These are phyloP conservation scores for Ormyrus nitidulus DNA, from an alignment of 2,888 invertebrate species.

Conservation along the genomic window DNA sequence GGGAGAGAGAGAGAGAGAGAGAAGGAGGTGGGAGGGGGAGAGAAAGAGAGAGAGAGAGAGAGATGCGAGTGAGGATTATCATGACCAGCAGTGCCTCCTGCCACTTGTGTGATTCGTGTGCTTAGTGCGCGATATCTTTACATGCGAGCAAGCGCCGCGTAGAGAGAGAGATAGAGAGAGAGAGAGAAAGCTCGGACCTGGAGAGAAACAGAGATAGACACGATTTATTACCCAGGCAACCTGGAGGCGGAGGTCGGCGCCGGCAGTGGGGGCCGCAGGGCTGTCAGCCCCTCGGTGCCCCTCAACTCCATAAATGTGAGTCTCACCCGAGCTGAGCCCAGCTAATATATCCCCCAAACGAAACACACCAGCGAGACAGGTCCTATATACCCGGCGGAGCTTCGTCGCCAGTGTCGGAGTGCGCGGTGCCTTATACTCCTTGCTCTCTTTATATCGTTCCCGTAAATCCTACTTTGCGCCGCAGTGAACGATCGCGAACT, in stretches of 20 bases:
- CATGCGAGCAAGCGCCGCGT: background rate
- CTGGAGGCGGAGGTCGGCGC: conserved; percentile 73
- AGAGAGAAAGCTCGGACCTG: background rate
- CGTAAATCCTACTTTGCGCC: background rate
- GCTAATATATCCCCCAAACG: too few relatives aligned
- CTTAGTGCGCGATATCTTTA: background rate
- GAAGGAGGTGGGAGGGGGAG: background rate
- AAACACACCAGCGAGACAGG: too few relatives aligned
- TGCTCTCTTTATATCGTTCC: background rate
- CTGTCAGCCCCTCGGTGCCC: conserved; percentile 69
- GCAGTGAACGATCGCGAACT: background rate
- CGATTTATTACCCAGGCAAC: conserved; percentile 59
- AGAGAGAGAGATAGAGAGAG: conserved; percentile 19
- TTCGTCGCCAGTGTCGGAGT: background rate
- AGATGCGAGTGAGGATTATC: background rate
- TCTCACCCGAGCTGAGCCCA: conserved; percentile 27
- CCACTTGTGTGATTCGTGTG: background rate
- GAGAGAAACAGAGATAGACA: conserved; percentile 9
- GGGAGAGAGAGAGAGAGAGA: background rate
- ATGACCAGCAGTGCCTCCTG: background rate
- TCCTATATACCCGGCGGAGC: background rate
- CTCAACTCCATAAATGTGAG: conserved; percentile 73
- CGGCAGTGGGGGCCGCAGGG: conserved; percentile 73
- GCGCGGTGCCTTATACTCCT: too few relatives aligned
- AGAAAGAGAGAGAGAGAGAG: background rate